Conservation (phyloP, 2,888 invertebrate genomes). For the Tachystola acroxantha region DNA sequence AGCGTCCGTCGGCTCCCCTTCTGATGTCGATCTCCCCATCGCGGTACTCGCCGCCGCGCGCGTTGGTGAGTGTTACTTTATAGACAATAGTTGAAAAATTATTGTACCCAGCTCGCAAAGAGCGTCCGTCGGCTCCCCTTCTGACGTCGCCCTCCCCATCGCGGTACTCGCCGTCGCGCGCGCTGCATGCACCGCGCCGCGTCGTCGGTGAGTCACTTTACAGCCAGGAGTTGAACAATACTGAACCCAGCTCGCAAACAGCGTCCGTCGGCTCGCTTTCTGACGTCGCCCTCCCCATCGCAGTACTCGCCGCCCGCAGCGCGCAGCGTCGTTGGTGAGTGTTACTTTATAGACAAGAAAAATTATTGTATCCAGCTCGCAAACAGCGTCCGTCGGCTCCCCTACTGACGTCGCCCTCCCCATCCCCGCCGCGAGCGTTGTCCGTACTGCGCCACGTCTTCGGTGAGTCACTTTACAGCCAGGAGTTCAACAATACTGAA, state of each 20-base stretch:
- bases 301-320: constrained; percentile 1
- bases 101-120: constrained; percentile 93
- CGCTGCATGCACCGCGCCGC: no score
- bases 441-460: no score
- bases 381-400: constrained; percentile 92
- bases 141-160: constrained; percentile 31
- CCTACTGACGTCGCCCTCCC: constrained; percentile 31
- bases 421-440: constrained; percentile 3
- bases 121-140: constrained; percentile 87
- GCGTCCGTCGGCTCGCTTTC: constrained; percentile 85
- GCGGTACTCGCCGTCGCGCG: no score
- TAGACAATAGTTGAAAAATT: no score
- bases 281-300: constrained; percentile 26
- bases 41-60: constrained; percentile 8
- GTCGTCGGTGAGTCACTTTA: no score
- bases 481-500: no score
- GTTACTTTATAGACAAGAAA: no score
- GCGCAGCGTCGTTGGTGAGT: no score
- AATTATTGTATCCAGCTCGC: constrained; percentile 92
- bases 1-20: constrained; percentile 87
- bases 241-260: constrained; percentile 94
- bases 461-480: no score
- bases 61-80: no score
- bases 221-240: no score
- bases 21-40: constrained; percentile 31